Evolutionary conservation across 2,888 invertebrate species (phyloP).

Genomic region (Sepioteuthis lessoniana): DNA sequence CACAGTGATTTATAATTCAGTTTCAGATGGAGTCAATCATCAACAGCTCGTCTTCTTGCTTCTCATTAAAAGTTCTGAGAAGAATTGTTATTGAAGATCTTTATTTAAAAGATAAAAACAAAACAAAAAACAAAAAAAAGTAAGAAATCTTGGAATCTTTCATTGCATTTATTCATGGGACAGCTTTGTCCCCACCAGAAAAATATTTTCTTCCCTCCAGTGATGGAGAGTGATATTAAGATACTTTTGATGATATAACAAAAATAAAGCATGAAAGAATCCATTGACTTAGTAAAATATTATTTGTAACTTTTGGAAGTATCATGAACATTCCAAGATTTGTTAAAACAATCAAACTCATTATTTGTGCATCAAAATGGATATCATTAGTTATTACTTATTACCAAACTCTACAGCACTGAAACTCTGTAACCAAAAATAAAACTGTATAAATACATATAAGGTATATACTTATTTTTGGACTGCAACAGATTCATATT

Average conservation of each 20-base stretch:
- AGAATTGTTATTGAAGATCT: not conserved
- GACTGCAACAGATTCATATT: too few relatives aligned
- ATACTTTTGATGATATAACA: not conserved
- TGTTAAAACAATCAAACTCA: not conserved
- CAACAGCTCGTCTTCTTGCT: not conserved
- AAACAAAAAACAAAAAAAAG: not conserved
- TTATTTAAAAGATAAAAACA: not conserved
- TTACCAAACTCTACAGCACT: too few relatives aligned
- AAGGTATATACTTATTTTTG: too few relatives aligned
- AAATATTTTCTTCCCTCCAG: too few relatives aligned
- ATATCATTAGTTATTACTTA: too few relatives aligned
- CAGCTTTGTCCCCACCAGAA: too few relatives aligned
- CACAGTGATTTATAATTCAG: not conserved
- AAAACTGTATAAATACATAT: too few relatives aligned
- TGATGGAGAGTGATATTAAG: not conserved
- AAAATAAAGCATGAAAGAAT: not conserved
- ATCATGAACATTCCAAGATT: not conserved
- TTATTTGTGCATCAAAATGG: not conserved
- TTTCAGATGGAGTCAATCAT: too few relatives aligned
- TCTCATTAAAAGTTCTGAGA: not conserved
- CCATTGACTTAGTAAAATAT: not conserved
- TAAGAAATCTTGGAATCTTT: not conserved
- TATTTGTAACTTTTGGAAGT: not conserved
- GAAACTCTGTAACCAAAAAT: too few relatives aligned
- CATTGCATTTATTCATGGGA: slow-evolving; percentile 1